Evolutionary conservation across 37 sponge, comb jelly and placozoan genomes (phyloP).

Genomic region (Axinella damicornis): DNA sequence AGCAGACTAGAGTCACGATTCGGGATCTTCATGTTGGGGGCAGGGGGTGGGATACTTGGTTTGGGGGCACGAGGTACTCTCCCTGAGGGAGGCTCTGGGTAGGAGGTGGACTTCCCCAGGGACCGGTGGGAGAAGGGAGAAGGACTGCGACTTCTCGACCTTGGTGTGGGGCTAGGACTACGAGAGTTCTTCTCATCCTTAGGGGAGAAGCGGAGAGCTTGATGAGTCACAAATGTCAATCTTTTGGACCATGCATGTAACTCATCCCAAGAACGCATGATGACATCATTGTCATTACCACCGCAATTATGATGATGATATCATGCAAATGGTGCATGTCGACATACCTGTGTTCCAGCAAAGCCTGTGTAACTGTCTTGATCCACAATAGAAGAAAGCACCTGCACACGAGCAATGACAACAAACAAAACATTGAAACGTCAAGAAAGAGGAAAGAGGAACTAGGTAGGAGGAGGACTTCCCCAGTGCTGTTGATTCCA

Average conservation of each 20-base stretch:
- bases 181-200: neutral
- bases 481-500: too few relatives aligned
- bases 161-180: neutral
- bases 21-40: conserved; percentile 6
- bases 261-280: neutral
- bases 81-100: neutral
- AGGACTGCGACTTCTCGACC: neutral
- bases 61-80: conserved; percentile 11
- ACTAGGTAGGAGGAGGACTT: too few relatives aligned
- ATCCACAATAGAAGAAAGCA: conserved; percentile 73
- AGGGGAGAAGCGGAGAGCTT: neutral
- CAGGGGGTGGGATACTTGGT: conserved; percentile 6
- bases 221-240: too few relatives aligned
- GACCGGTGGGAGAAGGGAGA: neutral
- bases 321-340: too few relatives aligned
- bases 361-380: conserved; percentile 79
- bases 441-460: too few relatives aligned
- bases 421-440: too few relatives aligned
- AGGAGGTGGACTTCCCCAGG: neutral
- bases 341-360: conserved; percentile 78
- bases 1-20: conserved; percentile 6
- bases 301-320: too few relatives aligned
- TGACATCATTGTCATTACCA: too few relatives aligned
- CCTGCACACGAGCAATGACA: conserved; percentile 16
- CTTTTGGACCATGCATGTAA: too few relatives aligned